Percentiles rank a stretch among this genome's conserved stretches.
Evolutionary conservation across 2,888 invertebrate genomes (phyloP).

Genomic region (Melanchra persicariae): DNA sequence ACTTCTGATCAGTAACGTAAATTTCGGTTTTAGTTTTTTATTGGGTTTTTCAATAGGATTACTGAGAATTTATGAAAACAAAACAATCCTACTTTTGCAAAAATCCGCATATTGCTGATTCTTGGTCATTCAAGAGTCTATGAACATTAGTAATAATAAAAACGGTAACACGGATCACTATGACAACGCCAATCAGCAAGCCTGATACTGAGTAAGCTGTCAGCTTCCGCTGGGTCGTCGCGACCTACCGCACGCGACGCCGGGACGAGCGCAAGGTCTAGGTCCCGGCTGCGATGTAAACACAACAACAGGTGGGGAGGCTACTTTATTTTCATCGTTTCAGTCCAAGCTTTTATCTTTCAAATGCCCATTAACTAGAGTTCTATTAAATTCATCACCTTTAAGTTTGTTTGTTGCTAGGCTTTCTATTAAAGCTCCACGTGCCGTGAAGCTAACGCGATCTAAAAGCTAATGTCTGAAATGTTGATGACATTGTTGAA

Average conservation of each 20-base stretch:
- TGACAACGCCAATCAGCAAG: conserved; percentile 12
- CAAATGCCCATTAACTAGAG: not conserved
- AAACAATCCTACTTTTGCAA: not conserved
- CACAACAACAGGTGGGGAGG: conserved; percentile 63
- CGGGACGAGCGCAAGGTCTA: conserved; percentile 66
- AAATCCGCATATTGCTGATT: not conserved
- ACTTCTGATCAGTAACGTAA: conserved; percentile 3
- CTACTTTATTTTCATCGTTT: conserved; percentile 22
- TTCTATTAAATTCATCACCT: not conserved
- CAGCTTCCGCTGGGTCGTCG: conserved; percentile 37
- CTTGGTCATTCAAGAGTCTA: not conserved
- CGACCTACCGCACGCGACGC: conserved; percentile 71
- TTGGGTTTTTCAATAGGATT: not conserved
- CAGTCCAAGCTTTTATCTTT: not conserved
- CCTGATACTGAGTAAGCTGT: conserved; percentile 35
- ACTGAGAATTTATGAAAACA: not conserved
- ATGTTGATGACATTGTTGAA: conserved; percentile 19
- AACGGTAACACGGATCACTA: conserved; percentile 2
- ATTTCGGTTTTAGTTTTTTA: not conserved
- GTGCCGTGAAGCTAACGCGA: not conserved
- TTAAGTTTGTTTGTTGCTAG: not conserved
- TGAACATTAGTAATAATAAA: conserved; percentile 2
- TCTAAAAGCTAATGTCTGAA: conserved; percentile 16
- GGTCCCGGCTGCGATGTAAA: conserved; percentile 54
- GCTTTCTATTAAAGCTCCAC: not conserved